A percentile compares a stretch with the other conserved stretches of the same genome.
phyloP scores from a whole-genome alignment of 2,888 invertebrate genomes.

The Nebria salina region DNA sequence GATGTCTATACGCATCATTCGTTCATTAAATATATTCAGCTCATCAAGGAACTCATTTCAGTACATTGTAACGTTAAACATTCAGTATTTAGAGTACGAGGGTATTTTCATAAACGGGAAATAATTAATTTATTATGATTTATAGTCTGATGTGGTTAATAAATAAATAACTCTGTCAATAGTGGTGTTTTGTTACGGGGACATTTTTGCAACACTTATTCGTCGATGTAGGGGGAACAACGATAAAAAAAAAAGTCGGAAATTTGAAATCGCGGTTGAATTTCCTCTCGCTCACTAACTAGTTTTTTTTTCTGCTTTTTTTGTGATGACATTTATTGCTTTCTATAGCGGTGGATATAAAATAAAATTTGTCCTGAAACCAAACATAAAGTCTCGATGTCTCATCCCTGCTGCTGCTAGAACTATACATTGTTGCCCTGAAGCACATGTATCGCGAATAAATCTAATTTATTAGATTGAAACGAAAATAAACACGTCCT shows the following conservation, averaged over 20 bases:
- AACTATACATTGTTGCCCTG: neutral
- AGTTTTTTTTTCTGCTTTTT: conserved; percentile 14
- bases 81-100: too few species aligned
- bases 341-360: conserved; percentile 36
- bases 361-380: conserved; percentile 41
- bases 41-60: too few species aligned
- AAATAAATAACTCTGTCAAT: neutral
- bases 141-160: too few species aligned
- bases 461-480: conserved; percentile 1
- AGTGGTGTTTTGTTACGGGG: conserved; percentile 13
- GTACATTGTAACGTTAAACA: too few species aligned
- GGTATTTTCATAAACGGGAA: too few species aligned
- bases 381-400: conserved; percentile 26
- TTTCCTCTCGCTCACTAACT: conserved; percentile 34
- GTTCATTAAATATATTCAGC: too few species aligned
- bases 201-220: conserved; percentile 27
- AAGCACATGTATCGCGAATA: conserved; percentile 1
- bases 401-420: neutral
- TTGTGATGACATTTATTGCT: conserved; percentile 39
- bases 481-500: conserved; percentile 2
- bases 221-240: conserved; percentile 20
- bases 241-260: conserved; percentile 41
- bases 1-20: neutral
- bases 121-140: too few species aligned
- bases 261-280: conserved; percentile 43